These are phyloP conservation scores for Tineola bisselliella DNA, from an alignment of 2,888 invertebrate species.

Conservation along the genomic window DNA sequence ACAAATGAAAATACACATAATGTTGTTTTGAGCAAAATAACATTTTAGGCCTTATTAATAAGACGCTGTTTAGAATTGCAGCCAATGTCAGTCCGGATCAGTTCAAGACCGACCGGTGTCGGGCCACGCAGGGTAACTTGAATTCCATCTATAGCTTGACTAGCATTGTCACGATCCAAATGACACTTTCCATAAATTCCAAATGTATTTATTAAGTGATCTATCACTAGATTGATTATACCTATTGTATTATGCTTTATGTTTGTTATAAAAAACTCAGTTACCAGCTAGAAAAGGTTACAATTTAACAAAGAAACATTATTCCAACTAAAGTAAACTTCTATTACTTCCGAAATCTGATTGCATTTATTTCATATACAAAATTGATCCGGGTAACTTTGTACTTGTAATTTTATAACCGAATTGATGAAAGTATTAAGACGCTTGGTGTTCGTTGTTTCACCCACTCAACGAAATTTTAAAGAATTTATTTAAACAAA, in stretches of 20 bases:
- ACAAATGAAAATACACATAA: conserved; percentile 1
- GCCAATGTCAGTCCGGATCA: neutral
- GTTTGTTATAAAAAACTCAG: too few species aligned
- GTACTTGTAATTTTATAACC: too few species aligned
- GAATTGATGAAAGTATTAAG: too few species aligned
- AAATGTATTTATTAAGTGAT: conserved; percentile 5
- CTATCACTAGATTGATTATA: neutral
- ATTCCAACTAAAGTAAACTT: too few species aligned
- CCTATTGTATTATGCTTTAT: neutral
- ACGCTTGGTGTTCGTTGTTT: too few species aligned
- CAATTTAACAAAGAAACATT: too few species aligned
- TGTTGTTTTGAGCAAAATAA: neutral
- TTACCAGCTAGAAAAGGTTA: too few species aligned
- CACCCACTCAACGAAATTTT: too few species aligned
- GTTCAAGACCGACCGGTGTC: conserved; percentile 23
- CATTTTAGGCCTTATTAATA: neutral
- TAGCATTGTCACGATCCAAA: conserved; percentile 5
- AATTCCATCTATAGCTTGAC: conserved; percentile 12
- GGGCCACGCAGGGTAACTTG: conserved; percentile 16
- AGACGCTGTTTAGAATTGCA: neutral
- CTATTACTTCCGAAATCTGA: too few species aligned
- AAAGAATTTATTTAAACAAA: too few species aligned
- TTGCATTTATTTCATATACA: too few species aligned
- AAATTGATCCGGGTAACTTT: too few species aligned
- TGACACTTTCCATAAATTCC: conserved; percentile 12